Evolutionary conservation across 2,113 vertebrate genomes (phyloP), one percentile per base, ranked within the genome.

Genomic region (Ornithorhynchus anatinus): DNA sequence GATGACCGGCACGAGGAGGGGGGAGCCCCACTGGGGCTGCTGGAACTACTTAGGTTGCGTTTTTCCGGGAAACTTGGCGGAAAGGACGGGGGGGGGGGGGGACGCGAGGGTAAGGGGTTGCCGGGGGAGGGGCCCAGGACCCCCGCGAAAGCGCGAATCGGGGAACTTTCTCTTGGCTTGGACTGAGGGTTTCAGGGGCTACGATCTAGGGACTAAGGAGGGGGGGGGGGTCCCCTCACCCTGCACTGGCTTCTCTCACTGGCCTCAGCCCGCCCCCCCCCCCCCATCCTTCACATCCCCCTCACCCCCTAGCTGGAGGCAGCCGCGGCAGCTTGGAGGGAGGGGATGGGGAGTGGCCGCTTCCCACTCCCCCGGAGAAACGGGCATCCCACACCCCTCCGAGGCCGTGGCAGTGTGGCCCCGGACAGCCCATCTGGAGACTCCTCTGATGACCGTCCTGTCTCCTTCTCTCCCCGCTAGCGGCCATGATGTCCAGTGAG

Each of bases 401-500:
- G n/a, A n/a, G n/a, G n/a, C n/a, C n/a, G n/a, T n/a, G n/a, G n/a
- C n/a, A n/a, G n/a, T n/a, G n/a, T n/a, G n/a, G n/a, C n/a, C n/a
- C n/a, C n/a, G n/a, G n/a, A 10, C 2, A 22, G 7, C 5, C 27
- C 17, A 4, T 0, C 10, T 32, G 12, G 42, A 20, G 57, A 27
- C 25, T 50, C 4, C 47, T 27, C 12, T 6, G 38, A 2, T 31
- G 35, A 65, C 5, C 0, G 0, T 57, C 59, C 0, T 51, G n/a
- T 58, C n/a, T 31, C 31, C 60, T 59, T 85, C 40, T 85, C 40
- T 27, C 43, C 59, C 42, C 1, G 67, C 0, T 87, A 96, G 95
- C 96, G 91, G 93, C 94, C 0, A 86, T 95, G 89, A 94, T 92
- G 9, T 95, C 95, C 80, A 94, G 94, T 0, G 95, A 97, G 60